These are phyloP conservation scores for Orthonyx spaldingii DNA, from an alignment of 2,113 vertebrate species.

Conservation along the genomic window DNA sequence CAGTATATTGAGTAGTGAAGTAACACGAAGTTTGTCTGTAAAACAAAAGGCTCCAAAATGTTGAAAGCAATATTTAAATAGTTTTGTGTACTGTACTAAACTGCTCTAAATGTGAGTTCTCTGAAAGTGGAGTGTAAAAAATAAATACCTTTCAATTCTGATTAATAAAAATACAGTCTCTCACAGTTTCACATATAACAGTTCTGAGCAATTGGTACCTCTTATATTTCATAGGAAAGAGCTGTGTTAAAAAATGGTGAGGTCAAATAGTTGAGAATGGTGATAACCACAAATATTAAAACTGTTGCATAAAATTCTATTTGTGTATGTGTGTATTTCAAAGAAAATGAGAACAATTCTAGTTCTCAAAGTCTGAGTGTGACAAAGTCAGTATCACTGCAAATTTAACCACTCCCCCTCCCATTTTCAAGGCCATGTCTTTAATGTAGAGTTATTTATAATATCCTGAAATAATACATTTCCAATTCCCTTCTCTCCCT, in stretches of 20 bases:
- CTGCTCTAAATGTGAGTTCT: constrained; percentile 12
- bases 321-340: neutral
- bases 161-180: neutral
- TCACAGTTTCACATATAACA: neutral
- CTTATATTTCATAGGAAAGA: neutral
- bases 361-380: neutral
- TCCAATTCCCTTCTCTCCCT: neutral
- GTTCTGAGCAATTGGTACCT: neutral
- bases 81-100: constrained; percentile 19
- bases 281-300: neutral
- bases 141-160: constrained; percentile 7
- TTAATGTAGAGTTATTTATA: constrained; percentile 5
- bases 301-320: constrained; percentile 3
- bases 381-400: neutral
- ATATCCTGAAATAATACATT: neutral
- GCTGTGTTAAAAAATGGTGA: neutral
- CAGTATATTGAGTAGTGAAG: constrained; percentile 67
- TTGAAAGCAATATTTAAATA: constrained; percentile 64
- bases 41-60: constrained; percentile 68
- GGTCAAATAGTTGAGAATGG: constrained; percentile 13
- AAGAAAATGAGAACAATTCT: constrained; percentile 4
- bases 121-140: constrained; percentile 3
- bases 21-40: constrained; percentile 59
- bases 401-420: neutral
- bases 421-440: neutral